Evolutionary conservation across 2,113 vertebrate species (phyloP).

Genomic region (Callopanchax toddi): DNA sequence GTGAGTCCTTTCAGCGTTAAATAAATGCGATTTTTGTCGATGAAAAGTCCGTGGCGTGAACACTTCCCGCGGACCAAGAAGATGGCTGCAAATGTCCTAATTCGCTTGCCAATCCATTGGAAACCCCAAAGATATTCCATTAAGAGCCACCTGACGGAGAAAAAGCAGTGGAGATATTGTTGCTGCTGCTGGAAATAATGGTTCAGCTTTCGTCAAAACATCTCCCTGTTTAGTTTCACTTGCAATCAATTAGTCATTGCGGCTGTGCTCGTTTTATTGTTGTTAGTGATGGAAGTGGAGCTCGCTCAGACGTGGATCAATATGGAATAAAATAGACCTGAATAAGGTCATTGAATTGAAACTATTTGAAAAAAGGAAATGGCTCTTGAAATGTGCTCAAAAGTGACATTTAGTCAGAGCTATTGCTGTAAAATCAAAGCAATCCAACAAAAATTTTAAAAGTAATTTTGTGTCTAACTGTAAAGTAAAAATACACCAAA

Average conservation of each 20-base stretch:
- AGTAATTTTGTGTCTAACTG: neutral
- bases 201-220: neutral
- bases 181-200: neutral
- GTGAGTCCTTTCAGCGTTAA: neutral
- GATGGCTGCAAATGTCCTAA: neutral
- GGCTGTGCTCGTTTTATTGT: neutral
- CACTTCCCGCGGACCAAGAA: neutral
- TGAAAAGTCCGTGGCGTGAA: neutral
- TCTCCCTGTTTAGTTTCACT: neutral
- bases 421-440: neutral
- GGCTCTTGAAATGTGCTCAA: neutral
- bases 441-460: neutral
- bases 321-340: neutral
- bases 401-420: neutral
- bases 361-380: neutral
- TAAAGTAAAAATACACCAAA: neutral
- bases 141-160: neutral
- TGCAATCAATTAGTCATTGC: neutral
- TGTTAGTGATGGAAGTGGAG: neutral
- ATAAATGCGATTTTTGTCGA: neutral
- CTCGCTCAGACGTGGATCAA: neutral
- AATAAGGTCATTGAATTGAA: neutral
- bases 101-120: neutral
- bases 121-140: slow-evolving; percentile 5
- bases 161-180: slow-evolving; percentile 9